Conservation (phyloP, 2,113 vertebrate species). For the Rissa tridactyla region DNA sequence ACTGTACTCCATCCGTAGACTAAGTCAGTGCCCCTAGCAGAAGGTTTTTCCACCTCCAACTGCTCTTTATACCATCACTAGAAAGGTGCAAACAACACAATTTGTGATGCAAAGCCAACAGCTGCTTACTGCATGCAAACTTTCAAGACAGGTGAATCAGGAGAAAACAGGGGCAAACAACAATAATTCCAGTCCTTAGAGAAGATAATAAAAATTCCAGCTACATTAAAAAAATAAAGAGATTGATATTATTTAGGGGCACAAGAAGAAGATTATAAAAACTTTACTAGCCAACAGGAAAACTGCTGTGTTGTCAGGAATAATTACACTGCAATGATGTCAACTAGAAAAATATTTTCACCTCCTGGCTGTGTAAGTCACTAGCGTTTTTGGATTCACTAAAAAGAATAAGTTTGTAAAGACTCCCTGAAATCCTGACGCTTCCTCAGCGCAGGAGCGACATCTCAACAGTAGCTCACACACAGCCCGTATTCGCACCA, state of each 20-base stretch:
- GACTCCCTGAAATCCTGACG: not conserved
- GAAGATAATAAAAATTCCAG: not conserved
- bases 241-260: not conserved
- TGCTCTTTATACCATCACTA: not conserved
- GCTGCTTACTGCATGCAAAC: not conserved
- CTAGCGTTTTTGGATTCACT: not conserved
- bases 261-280: not conserved
- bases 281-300: not conserved
- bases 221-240: not conserved
- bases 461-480: not conserved
- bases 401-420: not conserved
- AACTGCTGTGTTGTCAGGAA: not conserved
- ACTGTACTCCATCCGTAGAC: not conserved
- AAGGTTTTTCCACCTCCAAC: not conserved
- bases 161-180: not conserved
- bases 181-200: not conserved
- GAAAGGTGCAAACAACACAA: not conserved
- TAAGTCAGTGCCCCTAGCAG: slow-evolving; percentile 42
- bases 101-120: not conserved
- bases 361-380: not conserved
- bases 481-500: not conserved
- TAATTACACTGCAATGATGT: not conserved
- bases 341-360: slow-evolving; percentile 9
- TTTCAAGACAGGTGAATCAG: not conserved
- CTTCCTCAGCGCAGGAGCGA: not conserved